Evolutionary conservation across 23 tunicate species (phyloP), one percentile per base, ranked within the genome.

Genomic region (Phallusia fumigata): DNA sequence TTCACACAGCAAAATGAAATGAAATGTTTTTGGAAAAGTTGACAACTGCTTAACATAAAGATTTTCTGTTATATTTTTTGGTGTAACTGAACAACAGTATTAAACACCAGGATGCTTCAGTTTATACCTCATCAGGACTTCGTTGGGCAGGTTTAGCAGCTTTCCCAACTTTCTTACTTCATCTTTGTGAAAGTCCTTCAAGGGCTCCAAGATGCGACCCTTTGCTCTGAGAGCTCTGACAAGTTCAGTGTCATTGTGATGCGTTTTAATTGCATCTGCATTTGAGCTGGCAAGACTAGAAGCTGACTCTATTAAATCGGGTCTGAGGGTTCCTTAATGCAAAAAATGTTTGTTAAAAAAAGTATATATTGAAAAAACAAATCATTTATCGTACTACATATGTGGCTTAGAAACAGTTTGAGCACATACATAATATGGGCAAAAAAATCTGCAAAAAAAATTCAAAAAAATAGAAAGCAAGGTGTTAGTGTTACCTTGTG

Each of bases 291-390:
- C 99, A 21, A 88, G 49, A 32, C 76, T 73, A 10, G 97, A 92
- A 2, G 99, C 99, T 11, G 97, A 92, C 79, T 97, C 99, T 53
- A 97, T 97, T 49, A 97, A 76, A 83, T 97, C 99, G 21, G 99
- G 99, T 24, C 99, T 83, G 30, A 90, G 85, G 6, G 99, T 90
- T 31, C 95, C 95, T 95, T 53, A 0, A 36, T 6, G 69, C 69
- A 58, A 40, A 40, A 40, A 40, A 40, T 5, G 47, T 5, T 40
- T 40, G 5, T 5, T 3, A 40, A 40, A 3, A 10, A 40, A 40
- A 3, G 47, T 40, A 3, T n/a, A n/a, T n/a, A n/a, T n/a, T n/a
- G n/a, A n/a, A n/a, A n/a, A n/a, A n/a, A n/a, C n/a, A n/a, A n/a
- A n/a, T n/a, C n/a, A n/a, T n/a, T n/a, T n/a, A n/a, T n/a, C n/a